These are phyloP conservation scores for Pogonus chalceus DNA, from an alignment of 1,140 invertebrate species.

Conservation along the genomic window DNA sequence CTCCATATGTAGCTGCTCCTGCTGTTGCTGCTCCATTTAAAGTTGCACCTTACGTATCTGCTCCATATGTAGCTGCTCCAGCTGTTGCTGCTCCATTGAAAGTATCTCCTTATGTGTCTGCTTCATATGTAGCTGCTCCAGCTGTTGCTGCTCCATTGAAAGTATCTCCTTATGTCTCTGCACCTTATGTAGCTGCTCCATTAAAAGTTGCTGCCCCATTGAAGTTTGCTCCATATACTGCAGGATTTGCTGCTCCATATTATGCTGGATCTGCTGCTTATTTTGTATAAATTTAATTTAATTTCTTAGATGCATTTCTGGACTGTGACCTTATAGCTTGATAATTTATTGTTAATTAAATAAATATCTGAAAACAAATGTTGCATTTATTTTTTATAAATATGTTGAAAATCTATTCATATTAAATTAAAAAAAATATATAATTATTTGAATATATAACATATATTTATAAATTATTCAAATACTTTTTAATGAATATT, in stretches of 20 bases:
- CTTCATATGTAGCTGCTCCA: slow-evolving; percentile 22
- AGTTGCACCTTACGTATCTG: slow-evolving; percentile 11
- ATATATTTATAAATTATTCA: too few species aligned
- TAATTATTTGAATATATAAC: too few species aligned
- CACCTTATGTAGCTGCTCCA: too few species aligned
- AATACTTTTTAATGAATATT: too few species aligned
- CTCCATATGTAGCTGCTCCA: slow-evolving; percentile 18
- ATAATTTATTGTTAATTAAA: too few species aligned
- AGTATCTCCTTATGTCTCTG: neutral
- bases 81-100: slow-evolving; percentile 7
- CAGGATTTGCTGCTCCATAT: slow-evolving; percentile 22
- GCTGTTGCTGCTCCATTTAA: slow-evolving; percentile 22
- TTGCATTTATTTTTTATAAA: too few species aligned
- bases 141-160: slow-evolving; percentile 7
- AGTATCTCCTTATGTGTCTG: too few species aligned
- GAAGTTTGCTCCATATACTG: slow-evolving; percentile 19
- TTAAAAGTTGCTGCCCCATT: neutral
- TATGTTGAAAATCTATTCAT: too few species aligned
- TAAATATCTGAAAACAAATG: too few species aligned
- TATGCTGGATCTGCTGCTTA: slow-evolving; percentile 10
- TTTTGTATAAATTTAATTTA: neutral
- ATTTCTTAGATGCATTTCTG: too few species aligned
- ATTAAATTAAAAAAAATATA: too few species aligned
- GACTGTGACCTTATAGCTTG: too few species aligned
- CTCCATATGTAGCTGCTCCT: slow-evolving; percentile 24